Evolutionary conservation across 1,140 invertebrate genomes (phyloP), one percentile per base, ranked within the genome.

Genomic region (Drosophila rufa): DNA sequence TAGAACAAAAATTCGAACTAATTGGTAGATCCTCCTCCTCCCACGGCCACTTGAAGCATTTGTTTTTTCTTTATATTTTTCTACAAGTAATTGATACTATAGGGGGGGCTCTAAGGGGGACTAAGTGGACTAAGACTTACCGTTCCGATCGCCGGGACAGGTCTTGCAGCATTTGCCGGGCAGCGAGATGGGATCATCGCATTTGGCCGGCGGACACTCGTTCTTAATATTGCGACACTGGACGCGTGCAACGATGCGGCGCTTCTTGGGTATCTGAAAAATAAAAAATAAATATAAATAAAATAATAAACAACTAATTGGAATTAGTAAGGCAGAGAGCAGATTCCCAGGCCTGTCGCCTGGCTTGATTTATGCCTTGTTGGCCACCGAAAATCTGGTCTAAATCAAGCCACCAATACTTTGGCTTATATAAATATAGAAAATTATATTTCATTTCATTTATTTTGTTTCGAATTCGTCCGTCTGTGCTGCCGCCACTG

Each of bases 201-300:
- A 98, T 15, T 94, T 96, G 1, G 96, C 95, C 87, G 97, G 96
- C 0, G 97, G 97, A 92, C 97, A 98, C 83, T 98, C 96, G 91
- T 97, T 96, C 93, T 98, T 98, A 75, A 98, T 97, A 90, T 97
- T 98, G 64, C 96, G 94, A 93, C 97, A 98, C 70, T 96, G 96
- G 1, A 97, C 96, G 87, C 96, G 95, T 3, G 97, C 97, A 36
- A 97, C 95, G 75, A 98, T 96, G 46, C 97, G 94, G n/a, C 96
- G 94, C 92, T 98, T 98, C 93, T 97, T 97, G 86, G 97, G 97
- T 65, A 97, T 95, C 97, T 98, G 94, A 8, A 36, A 48, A 33
- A 69, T 33, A 68, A 19, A 60, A 22, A 62, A 17, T 46, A 33
- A 51, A 27, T 43, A 57, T 46, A 57, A 22, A 50, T 22, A 25